Evolutionary conservation across 1,140 invertebrate genomes (phyloP).

Genomic region (Trichonephila inaurata): DNA sequence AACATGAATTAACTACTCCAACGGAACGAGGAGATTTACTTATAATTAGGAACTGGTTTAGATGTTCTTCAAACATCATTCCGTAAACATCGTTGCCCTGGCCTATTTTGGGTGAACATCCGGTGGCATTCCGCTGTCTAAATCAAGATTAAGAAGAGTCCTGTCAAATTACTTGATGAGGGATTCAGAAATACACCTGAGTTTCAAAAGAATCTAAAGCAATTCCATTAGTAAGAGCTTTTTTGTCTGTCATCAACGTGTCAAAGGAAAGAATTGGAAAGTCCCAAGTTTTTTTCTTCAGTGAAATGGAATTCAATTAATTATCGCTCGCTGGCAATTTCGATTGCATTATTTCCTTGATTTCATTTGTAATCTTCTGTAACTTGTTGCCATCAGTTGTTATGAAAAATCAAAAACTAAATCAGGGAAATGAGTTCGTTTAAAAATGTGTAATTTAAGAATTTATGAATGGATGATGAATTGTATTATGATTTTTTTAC

Average conservation of each 20-base stretch:
- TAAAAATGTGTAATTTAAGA: no score
- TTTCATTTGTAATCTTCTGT: neutral
- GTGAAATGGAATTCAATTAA: neutral
- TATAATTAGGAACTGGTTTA: slow-evolving; percentile 29
- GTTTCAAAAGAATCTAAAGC: neutral
- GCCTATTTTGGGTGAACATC: neutral
- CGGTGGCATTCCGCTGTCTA: neutral
- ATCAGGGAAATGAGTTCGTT: no score
- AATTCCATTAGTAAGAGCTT: slow-evolving; percentile 3
- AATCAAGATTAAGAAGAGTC: neutral
- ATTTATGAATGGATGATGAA: no score
- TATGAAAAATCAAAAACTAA: no score
- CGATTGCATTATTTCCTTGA: neutral
- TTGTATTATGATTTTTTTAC: no score
- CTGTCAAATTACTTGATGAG: slow-evolving; percentile 8
- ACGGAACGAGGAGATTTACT: neutral
- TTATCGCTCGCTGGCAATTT: neutral
- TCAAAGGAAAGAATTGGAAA: neutral
- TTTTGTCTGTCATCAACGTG: neutral
- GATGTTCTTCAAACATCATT: slow-evolving; percentile 55
- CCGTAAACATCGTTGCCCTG: slow-evolving; percentile 14
- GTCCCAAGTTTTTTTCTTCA: neutral
- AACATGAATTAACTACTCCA: neutral
- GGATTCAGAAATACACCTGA: neutral
- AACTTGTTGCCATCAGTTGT: no score